Conservation (phyloP, 2,113 vertebrate species). For the Gobio gobio region DNA sequence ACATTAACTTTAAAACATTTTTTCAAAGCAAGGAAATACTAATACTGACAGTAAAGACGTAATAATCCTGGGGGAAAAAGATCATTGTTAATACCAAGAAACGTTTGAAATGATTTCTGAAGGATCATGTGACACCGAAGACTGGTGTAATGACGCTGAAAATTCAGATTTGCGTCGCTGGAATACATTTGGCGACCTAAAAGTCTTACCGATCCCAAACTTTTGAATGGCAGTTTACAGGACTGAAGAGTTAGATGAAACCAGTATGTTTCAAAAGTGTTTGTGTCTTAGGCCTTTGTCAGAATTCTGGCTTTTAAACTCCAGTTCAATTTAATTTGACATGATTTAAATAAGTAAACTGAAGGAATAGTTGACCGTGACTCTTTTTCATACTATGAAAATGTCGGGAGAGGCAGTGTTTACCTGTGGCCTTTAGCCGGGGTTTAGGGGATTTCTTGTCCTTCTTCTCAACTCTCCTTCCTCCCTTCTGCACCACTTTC, state of each 20-base stretch:
- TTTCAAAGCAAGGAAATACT: neutral
- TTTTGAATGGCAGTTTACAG: too few relatives aligned
- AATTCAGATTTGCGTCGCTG: too few relatives aligned
- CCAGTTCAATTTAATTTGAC: neutral
- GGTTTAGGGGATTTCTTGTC: slow-evolving; percentile 99
- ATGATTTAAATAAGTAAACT: neutral
- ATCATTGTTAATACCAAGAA: too few relatives aligned
- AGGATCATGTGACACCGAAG: too few relatives aligned
- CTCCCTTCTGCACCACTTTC: slow-evolving; percentile 87
- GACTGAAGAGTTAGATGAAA: too few relatives aligned
- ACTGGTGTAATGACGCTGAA: too few relatives aligned
- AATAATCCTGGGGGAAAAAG: too few relatives aligned
- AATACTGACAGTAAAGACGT: too few relatives aligned
- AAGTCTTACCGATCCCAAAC: too few relatives aligned
- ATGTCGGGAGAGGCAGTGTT: slow-evolving; percentile 10
- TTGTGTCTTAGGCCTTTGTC: too few relatives aligned
- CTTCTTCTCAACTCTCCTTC: slow-evolving; percentile 89
- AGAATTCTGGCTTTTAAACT: neutral
- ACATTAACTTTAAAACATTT: neutral
- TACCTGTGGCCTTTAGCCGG: slow-evolving; percentile 98
- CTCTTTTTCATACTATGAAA: neutral
- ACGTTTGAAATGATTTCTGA: too few relatives aligned
- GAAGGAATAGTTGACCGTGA: neutral
- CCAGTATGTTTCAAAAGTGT: neutral
- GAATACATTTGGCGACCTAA: too few relatives aligned